Base-by-base conservation (phyloP, 2,113 vertebrate genomes). In the Pachycephala philippinensis region DNA sequence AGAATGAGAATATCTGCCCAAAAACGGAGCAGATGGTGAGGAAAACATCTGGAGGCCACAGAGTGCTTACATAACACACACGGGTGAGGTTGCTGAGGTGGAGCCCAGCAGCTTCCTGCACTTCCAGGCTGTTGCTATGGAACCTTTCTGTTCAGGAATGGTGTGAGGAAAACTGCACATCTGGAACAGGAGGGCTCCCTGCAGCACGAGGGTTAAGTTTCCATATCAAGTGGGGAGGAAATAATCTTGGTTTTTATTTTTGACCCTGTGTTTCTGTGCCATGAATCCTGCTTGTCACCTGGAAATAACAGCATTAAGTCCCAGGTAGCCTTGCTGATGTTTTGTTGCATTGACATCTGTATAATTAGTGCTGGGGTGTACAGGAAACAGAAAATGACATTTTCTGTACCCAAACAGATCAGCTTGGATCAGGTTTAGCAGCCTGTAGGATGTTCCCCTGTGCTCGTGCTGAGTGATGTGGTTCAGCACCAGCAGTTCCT, bases 81-180 rank as follows among this genome's bases (percentile, higher is more conserved):
- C 0, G 54, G 60, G 7, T 10, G 30, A 90, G 82, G 26, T 12
- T 88, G 81, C 74, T 26, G 64, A 70, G 88, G 35, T 90, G 64
- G 42, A 77, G 64, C 63, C 26, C 26, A 61, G 91, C 24, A 5
- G 66, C 71, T 87, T 33, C 35, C 81, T 83, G 70, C 37, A 27
- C 78, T 89, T 15, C 22, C 82, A 74, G 79, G 87, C 93, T 81
- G 96, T 95, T 97, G 95, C 95, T 93, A 93, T 96, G 89, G 93
- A 90, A 94, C 76, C 92, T 95, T 87, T 30, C 76, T 77, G 26
- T 35, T 92, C 79, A 78, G 66, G 85, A 94, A 66, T 21, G 37
- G 35, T 40, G 68, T 18, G 60, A 89, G 44, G 63, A 49, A 88
- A 78, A n/a, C 2, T 84, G 68, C 68, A 90, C 56, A 64, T 64